phyloP scores from a whole-genome alignment of 2,797 vertebrate species.

The Sciaenops ocellatus region DNA sequence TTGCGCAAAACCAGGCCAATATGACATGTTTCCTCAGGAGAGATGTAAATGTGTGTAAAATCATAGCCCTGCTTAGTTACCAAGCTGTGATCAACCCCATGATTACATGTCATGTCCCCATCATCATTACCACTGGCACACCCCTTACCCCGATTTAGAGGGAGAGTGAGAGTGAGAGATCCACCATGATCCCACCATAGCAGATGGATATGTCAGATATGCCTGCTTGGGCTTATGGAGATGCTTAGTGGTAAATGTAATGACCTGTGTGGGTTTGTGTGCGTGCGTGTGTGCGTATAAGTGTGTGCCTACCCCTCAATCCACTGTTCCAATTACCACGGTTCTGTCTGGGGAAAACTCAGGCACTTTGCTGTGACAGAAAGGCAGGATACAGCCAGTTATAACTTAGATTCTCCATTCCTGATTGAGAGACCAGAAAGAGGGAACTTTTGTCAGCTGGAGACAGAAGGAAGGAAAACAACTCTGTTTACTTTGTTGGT shows the following conservation, averaged over 20 bases:
- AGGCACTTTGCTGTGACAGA: constrained; percentile 54
- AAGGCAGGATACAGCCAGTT: constrained; percentile 37
- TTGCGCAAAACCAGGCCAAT: constrained; percentile 25
- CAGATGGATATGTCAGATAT: constrained; percentile 83
- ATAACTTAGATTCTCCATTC: constrained; percentile 39
- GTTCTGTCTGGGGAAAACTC: constrained; percentile 68
- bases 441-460: background rate
- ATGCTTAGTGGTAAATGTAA: constrained; percentile 84
- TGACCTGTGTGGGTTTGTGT: constrained; percentile 70
- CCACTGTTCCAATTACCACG: constrained; percentile 70
- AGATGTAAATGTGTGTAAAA: constrained; percentile 62
- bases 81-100: constrained; percentile 57
- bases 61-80: constrained; percentile 64
- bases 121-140: constrained; percentile 64
- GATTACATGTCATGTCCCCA: constrained; percentile 67
- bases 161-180: constrained; percentile 45
- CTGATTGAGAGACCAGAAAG: constrained; percentile 18
- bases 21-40: constrained; percentile 49
- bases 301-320: constrained; percentile 52
- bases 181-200: constrained; percentile 72
- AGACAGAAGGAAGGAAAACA: constrained; percentile 12
- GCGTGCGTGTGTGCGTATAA: constrained; percentile 43
- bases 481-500: constrained; percentile 25
- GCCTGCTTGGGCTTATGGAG: constrained; percentile 76
- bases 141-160: constrained; percentile 74